Conservation (phyloP, 37 sponge, comb jelly and placozoan species). For the Bolinopsis microptera region DNA sequence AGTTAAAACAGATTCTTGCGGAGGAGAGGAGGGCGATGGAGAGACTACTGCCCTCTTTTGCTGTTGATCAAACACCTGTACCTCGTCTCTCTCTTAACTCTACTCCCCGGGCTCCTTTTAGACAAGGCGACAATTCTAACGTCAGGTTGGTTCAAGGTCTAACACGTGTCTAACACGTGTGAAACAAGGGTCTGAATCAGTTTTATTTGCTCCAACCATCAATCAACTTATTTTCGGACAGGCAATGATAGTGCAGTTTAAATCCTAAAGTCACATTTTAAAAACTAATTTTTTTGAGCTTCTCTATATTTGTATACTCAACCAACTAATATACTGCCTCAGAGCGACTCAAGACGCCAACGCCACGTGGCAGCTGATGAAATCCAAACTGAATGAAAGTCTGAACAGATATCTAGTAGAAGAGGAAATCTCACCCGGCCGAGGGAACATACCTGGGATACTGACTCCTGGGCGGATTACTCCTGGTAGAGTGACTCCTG, state of each 20-base stretch:
- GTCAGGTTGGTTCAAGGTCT: conserved; percentile 3
- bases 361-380: conserved; percentile 43
- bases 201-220: background rate
- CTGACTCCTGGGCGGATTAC: background rate
- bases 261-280: too few species aligned
- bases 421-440: background rate
- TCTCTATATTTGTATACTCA: too few species aligned
- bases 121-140: conserved; percentile 1
- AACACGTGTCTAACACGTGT: too few species aligned
- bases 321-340: too few species aligned
- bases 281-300: too few species aligned
- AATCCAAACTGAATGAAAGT: conserved; percentile 22
- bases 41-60: background rate
- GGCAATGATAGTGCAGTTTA: too few species aligned
- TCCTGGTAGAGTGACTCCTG: conserved; percentile 13
- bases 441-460: too few species aligned
- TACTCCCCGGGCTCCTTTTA: background rate
- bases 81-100: background rate
- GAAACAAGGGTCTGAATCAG: too few species aligned
- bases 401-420: conserved; percentile 31
- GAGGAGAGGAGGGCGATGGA: conserved; percentile 40
- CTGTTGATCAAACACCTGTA: background rate
- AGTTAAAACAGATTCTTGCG: conserved; percentile 4
- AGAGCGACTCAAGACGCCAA: conserved; percentile 16
- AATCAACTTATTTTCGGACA: too few species aligned